phyloP scores from a whole-genome alignment of 2,888 invertebrate species.

The Eumacrocentrus americanus region DNA sequence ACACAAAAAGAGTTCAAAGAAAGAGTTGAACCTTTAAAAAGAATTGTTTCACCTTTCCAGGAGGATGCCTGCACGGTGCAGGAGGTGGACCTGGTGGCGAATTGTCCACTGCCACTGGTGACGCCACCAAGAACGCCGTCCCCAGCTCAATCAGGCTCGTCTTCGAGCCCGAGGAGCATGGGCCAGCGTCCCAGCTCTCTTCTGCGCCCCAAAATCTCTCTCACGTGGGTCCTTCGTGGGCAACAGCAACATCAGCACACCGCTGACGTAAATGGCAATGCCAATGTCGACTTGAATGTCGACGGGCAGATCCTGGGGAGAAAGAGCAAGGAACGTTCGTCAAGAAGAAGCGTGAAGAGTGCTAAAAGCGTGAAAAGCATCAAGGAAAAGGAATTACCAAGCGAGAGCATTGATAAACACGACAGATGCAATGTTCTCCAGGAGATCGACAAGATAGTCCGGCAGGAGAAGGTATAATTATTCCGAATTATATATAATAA shows the following conservation, averaged over 20 bases:
- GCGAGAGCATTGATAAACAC: constrained; percentile 43
- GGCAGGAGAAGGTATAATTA: constrained; percentile 36
- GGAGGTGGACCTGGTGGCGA: constrained; percentile 56
- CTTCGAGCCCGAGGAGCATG: constrained; percentile 47
- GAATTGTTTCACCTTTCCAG: constrained; percentile 21
- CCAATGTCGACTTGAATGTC: constrained; percentile 12
- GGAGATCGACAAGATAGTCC: constrained; percentile 40
- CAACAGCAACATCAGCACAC: constrained; percentile 58
- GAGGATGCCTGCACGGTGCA: constrained; percentile 40
- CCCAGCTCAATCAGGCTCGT: constrained; percentile 36
- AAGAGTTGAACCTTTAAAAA: too few relatives aligned
- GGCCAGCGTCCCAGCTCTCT: constrained; percentile 54
- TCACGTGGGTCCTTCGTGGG: constrained; percentile 77
- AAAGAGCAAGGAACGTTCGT: constrained; percentile 43
- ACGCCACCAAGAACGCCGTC: constrained; percentile 39
- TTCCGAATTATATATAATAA: too few relatives aligned
- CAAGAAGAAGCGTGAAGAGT: constrained; percentile 45
- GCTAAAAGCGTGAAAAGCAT: constrained; percentile 25
- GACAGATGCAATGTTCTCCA: constrained; percentile 40
- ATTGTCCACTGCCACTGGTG: constrained; percentile 45
- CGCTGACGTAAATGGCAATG: constrained; percentile 23
- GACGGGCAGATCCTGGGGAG: constrained; percentile 8
- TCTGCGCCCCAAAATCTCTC: constrained; percentile 70
- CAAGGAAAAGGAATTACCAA: constrained; percentile 30
- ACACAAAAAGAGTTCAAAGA: too few relatives aligned